Evolutionary conservation across 2,797 vertebrate genomes (phyloP), one percentile per base, ranked within the genome.

Genomic region (Pseudochaenichthys georgianus): DNA sequence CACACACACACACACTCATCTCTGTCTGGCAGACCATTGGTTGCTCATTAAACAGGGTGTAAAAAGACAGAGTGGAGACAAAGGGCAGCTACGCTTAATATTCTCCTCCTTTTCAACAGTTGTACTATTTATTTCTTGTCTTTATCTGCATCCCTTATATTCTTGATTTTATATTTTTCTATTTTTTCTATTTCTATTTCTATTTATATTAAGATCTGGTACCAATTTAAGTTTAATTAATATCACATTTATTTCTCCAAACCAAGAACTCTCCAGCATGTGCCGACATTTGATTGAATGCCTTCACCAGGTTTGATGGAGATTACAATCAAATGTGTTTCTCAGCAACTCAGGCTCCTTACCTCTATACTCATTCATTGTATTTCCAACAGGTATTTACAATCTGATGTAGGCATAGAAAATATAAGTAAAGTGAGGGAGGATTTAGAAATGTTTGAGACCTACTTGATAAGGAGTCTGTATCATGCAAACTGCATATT

Each of bases 61-160:
- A 92, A 93, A 91, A 87, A 90, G 87, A 88, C 86, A 85, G 85
- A 88, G 90, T 76, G 88, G 84, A 91, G 90, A 94, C 92, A 95
- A 93, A 93, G 86, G 90, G 86, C 84, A 82, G 85, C 90, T 91
- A 93, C 28, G 91, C 90, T 93, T 93, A 89, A 94, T 94, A 94
- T 90, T 86, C 65, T 64, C 68, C 68, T 84, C 86, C 82, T 78
- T 71, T 67, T 84, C 64, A 73, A 85, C 73, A 81, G 71, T 79
- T 73, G 68, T 81, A 80, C 84, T 88, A 84, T 89, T 82, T 81
- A 77, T 85, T 86, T 57, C 73, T 52, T 19, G 66, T 47, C 52
- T 64, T 88, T 82, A 75, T 87, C 81, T 77, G 46, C 53, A 70
- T 76, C 13, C 42, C 64, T 83, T 48, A 15, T 50, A 4, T 42